Evolutionary conservation across 2,113 vertebrate species (phyloP).

Genomic region (Channa argus): DNA sequence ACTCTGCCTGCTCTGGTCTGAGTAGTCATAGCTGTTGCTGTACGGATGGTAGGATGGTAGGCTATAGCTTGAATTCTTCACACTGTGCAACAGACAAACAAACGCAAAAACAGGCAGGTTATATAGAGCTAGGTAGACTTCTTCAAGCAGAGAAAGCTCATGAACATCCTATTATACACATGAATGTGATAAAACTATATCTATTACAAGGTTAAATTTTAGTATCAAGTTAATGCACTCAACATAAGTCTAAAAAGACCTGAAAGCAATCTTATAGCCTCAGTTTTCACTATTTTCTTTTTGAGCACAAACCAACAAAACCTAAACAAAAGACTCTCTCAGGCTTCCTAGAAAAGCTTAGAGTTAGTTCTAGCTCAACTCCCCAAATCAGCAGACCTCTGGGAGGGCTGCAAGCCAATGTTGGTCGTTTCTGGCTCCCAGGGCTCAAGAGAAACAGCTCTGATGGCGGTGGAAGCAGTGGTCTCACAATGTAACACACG

Average conservation of each 20-base stretch:
- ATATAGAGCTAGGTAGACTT: neutral
- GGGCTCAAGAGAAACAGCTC: constrained; percentile 70
- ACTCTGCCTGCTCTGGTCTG: constrained; percentile 92
- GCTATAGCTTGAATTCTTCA: constrained; percentile 98
- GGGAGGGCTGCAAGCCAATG: constrained; percentile 47
- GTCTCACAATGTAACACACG: constrained; percentile 84
- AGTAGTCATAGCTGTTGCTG: constrained; percentile 96
- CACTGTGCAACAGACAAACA: constrained; percentile 84
- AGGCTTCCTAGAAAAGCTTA: constrained; percentile 11
- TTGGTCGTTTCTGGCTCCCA: constrained; percentile 72
- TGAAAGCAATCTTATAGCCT: neutral
- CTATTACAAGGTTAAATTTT: too few species aligned
- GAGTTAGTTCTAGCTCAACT: neutral
- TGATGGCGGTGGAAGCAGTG: constrained; percentile 77
- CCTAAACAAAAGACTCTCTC: neutral
- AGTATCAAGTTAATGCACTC: neutral
- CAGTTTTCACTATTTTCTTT: constrained; percentile 11
- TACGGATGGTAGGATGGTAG: constrained; percentile 94
- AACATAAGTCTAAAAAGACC: neutral
- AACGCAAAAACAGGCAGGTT: constrained; percentile 31
- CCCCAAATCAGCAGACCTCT: constrained; percentile 63
- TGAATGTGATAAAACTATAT: neutral
- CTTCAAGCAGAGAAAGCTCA: constrained; percentile 1
- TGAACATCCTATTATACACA: neutral
- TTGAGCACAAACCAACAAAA: neutral